These are phyloP conservation scores for Madoqua kirkii DNA, from an alignment of 2,113 vertebrate genomes.

Conservation along the genomic window DNA sequence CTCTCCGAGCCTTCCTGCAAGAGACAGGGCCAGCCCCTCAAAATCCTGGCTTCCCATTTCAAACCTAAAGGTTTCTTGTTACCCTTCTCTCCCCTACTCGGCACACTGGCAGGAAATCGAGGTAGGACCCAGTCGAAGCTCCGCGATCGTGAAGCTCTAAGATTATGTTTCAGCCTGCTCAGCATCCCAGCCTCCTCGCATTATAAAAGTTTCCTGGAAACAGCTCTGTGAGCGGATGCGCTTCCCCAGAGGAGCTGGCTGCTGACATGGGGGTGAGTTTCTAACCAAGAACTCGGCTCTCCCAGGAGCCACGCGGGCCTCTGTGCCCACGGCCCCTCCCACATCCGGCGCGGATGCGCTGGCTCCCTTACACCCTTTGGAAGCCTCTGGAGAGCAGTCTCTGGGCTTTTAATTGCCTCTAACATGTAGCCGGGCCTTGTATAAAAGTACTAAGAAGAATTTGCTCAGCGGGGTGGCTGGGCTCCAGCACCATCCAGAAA, in stretches of 20 bases:
- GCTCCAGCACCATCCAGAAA: neutral
- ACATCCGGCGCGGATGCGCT: neutral
- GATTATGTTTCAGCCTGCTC: neutral
- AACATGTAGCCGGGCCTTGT: rapidly evolving
- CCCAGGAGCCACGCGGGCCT: rapidly evolving
- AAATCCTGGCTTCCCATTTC: neutral
- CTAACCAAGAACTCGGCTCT: neutral
- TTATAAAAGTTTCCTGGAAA: neutral
- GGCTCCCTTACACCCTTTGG: too few species aligned
- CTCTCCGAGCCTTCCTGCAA: neutral
- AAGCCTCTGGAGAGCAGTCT: neutral
- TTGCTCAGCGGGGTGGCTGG: neutral
- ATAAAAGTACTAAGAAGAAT: neutral
- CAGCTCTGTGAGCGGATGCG: neutral
- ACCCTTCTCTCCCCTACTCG: too few species aligned
- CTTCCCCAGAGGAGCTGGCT: neutral
- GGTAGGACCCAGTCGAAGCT: neutral
- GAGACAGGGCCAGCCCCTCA: neutral
- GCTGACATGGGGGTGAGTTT: neutral
- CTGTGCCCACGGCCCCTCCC: rapidly evolving
- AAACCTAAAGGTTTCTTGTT: neutral
- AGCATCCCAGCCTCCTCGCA: rapidly evolving
- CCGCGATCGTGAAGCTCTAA: rapidly evolving
- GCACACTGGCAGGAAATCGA: neutral
- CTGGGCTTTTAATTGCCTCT: neutral